A percentile compares a stretch with the other conserved stretches of the same genome.
phyloP scores from a whole-genome alignment of 2,113 vertebrate species.

The Acanthisitta chloris region DNA sequence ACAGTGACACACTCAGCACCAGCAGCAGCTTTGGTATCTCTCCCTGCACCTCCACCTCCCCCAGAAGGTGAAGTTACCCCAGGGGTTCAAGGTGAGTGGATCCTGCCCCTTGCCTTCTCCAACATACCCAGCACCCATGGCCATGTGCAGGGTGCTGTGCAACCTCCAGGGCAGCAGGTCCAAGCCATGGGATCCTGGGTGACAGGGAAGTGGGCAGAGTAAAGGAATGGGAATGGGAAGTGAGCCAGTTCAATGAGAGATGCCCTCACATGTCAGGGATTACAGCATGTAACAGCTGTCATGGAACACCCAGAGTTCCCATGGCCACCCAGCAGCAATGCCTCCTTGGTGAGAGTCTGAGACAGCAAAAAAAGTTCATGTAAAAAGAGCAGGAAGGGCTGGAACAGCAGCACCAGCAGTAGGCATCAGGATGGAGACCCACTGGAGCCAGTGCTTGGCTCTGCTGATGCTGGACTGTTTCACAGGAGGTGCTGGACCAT shows the following conservation, averaged over 20 bases:
- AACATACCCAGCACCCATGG: neutral
- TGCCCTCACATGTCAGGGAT: neutral
- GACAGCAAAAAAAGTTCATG: neutral
- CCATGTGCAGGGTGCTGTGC: neutral
- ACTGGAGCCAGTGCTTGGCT: neutral
- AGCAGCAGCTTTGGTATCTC: neutral
- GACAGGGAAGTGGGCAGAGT: neutral
- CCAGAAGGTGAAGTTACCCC: neutral
- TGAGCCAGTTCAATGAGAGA: fast-evolving
- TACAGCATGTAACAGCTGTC: neutral
- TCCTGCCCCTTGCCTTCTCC: neutral
- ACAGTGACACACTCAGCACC: fast-evolving
- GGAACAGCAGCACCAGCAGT: neutral
- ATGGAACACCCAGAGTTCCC: neutral
- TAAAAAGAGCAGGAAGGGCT: neutral
- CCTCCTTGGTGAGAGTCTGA: neutral
- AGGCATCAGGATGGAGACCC: neutral
- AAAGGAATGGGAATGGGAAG: too few relatives aligned
- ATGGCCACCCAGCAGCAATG: neutral
- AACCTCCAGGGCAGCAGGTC: neutral
- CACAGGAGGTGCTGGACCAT: neutral
- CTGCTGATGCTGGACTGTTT: neutral
- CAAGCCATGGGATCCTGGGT: too few relatives aligned
- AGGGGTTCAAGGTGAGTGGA: neutral
- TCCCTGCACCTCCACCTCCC: neutral